Evolutionary conservation across 2,113 vertebrate genomes (phyloP), one percentile per base, ranked within the genome.

Genomic region (Myotis lucifugus): DNA sequence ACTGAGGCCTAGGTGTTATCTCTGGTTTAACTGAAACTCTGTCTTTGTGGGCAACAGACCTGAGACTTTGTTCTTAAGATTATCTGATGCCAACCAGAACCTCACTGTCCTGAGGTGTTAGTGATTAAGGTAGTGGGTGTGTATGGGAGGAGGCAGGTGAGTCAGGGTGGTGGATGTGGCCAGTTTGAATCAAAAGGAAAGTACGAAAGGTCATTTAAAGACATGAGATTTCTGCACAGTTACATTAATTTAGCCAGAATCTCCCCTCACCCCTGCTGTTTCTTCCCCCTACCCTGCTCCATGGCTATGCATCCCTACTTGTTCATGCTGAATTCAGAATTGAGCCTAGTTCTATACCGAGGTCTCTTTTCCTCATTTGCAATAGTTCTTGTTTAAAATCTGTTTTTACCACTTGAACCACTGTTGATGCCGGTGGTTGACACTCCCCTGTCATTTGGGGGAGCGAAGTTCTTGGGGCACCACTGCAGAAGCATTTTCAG

Each of bases 201-300:
- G 66, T 32, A 66, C 27, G 13, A 67, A 67, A 67, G 66, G 15
- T 67, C 32, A 67, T 67, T 67, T 67, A 67, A 34, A 67, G 32
- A 67, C 29, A 67, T 34, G 32, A 34, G 34, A n/a, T 67, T 67
- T 67, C 14, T 67, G 66, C 66, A n/a, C 32, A 15, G 32, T 67
- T 67, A 34, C 32, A 34, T 67, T 67, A 34, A 34, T 27, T 88
- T 66, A 67, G 14, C 23, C 19, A 74, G 4, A 29, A 3, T 56
- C 14, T 32, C 11, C 12, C 8, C 14, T 64, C 14, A 25, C 13
- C 66, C 5, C 34, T 34, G 32, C 37, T 11, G 29, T 79, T 73
- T 79, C 27, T 37, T 76, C 8, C 19, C 10, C 0, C 13, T 0
- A 21, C 17, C 34, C 0, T 2, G 6, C 10, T 56, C 8, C 66